Conservation (phyloP, 2,113 vertebrate genomes). For the Plotosus lineatus region DNA sequence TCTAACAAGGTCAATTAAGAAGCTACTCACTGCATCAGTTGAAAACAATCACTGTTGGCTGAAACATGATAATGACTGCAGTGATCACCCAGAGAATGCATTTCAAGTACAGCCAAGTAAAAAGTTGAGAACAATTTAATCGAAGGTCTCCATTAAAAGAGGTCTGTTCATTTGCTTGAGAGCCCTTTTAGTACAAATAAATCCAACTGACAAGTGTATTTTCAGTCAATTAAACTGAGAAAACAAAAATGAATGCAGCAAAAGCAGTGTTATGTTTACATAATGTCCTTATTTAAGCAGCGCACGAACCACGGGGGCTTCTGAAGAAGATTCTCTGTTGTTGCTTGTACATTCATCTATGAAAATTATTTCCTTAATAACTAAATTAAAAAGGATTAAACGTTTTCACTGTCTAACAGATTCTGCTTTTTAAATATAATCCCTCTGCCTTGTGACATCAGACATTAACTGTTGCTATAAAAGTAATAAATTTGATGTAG, state of each 20-base stretch:
- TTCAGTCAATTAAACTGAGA: neutral
- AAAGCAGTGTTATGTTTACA: neutral
- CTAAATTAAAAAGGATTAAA: neutral
- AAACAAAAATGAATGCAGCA: neutral
- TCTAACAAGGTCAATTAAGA: no score
- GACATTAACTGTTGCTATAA: neutral
- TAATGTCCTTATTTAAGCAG: neutral
- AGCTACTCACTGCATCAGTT: no score
- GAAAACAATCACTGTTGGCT: no score
- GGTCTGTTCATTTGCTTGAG: no score
- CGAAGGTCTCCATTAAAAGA: no score
- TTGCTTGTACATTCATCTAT: neutral
- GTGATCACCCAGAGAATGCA: no score
- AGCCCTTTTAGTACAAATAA: no score
- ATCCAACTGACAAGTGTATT: no score
- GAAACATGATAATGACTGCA: no score
- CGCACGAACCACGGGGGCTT: neutral
- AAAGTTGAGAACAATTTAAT: no score
- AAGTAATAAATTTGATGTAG: neutral
- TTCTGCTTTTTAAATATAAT: neutral
- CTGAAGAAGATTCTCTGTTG: neutral
- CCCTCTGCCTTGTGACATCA: neutral
- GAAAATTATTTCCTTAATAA: neutral
- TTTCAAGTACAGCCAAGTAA: no score
- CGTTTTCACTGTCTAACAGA: neutral